phyloP scores from a whole-genome alignment of 2,888 invertebrate species.

The Molanna angustata region DNA sequence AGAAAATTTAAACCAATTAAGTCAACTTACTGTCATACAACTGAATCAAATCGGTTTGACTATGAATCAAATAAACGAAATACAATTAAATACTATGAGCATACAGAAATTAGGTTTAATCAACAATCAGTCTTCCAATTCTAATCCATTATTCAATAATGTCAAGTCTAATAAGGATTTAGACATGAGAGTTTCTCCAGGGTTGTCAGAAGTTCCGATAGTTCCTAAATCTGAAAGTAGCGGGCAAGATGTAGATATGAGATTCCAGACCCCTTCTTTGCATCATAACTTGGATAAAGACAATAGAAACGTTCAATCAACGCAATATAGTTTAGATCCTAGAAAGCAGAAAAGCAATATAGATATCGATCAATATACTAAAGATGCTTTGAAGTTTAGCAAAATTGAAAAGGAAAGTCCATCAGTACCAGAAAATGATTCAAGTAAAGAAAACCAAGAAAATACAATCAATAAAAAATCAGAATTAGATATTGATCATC shows the following conservation, averaged over 20 bases:
- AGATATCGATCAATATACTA: conserved; percentile 55
- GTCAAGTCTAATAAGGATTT: conserved; percentile 44
- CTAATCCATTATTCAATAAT: conserved; percentile 35
- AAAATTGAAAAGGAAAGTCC: conserved; percentile 51
- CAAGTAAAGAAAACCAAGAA: conserved; percentile 38
- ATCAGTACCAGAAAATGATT: conserved; percentile 45
- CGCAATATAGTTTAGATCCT: conserved; percentile 34
- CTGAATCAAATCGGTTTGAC: conserved; percentile 60
- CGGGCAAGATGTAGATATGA: conserved; percentile 53
- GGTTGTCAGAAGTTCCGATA: conserved; percentile 38
- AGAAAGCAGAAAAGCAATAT: conserved; percentile 46
- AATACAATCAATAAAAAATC: conserved; percentile 7
- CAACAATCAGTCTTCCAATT: conserved; percentile 39
- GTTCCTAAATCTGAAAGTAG: conserved; percentile 42
- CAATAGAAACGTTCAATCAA: conserved; percentile 4
- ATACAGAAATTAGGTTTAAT: conserved; percentile 56
- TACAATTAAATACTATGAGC: conserved; percentile 60
- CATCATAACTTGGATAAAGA: conserved; percentile 11
- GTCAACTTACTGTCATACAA: conserved; percentile 59
- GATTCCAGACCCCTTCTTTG: conserved; percentile 43
- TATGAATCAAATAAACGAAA: conserved; percentile 59
- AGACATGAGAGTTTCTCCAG: conserved; percentile 47
- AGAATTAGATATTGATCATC: conserved; percentile 48
- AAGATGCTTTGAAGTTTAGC: conserved; percentile 54
- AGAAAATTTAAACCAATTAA: conserved; percentile 59